Base-by-base conservation (phyloP, 2,888 invertebrate species). In the Pyrocoelia pectoralis region DNA sequence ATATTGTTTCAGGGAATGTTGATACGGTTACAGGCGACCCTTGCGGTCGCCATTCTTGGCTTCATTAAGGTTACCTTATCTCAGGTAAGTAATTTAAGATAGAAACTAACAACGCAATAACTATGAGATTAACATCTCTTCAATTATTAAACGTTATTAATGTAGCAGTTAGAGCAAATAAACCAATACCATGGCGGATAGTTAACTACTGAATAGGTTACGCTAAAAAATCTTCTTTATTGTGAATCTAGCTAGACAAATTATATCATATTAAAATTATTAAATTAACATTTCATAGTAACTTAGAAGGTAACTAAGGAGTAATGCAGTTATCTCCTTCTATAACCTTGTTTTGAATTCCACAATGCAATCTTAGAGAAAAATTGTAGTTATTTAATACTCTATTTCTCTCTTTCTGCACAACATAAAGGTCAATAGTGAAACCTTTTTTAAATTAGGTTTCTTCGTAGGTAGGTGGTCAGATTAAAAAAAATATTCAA, bases 1-100 rank as follows among this genome's bases (percentile, higher is more conserved):
- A 75, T 82, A 79, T 85, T 82, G 82, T 86, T 84, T 70, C 89
- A 89, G 80, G 87, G 83, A 83, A 90, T 90, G 90, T 85, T 89
- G 86, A 88, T 89, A 86, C 86, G 89, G 86, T 85, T 87, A 85
- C 82, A 84, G 87, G 86, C 88, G 89, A 82, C 88, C 87, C 80
- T 87, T 53, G 81, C 84, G 88, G 88, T 87, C 88, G 89, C 86
- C 86, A 83, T 84, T 71, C 79, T 89, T 78, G 84, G 84, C 77
- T 83, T 84, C 78, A 79, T 83, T 76, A 84, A 84, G 76, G 83
- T 84, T 79, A 83, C 85, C 84, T 72, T 82, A 82, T 83, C 87
- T 75, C 86, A 89, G 87, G 89, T 90, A 84, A 84, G 84, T 73
- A 60, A 29, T 9, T 24, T 56, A 43, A 50, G 13, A 28, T 40